Evolutionary conservation across 2,888 invertebrate genomes (phyloP), one percentile per base, ranked within the genome.

Genomic region (Athalia circularis): DNA sequence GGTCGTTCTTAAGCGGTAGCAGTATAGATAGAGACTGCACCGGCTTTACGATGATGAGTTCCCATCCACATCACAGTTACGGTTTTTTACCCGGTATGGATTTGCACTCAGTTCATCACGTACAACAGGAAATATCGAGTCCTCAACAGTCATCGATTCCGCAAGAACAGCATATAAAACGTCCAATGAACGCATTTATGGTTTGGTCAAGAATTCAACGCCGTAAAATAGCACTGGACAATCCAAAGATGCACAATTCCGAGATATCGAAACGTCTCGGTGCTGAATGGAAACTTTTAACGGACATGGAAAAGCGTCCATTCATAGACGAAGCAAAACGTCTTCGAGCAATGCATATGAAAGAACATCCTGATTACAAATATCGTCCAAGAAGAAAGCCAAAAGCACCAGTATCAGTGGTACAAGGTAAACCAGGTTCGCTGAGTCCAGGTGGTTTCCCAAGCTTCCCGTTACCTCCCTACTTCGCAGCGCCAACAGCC

Each of bases 111-210:
- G 79, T 84, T 61, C 80, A 80, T 65, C 84, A 85, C 74, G 81
- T 84, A 79, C 75, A 72, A 4, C 82, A 84, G 70, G 85, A 86
- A 7, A 79, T 85, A 74, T 70, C 72, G 48, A 65, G 79, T 11
- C 76, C 77, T 5, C 75, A 75, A n/a, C 62, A 61, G 4, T 6
- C 50, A 8, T 15, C 75, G 6, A 3, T 61, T 7, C 54, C 79
- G 1, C 84, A 82, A 50, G 95, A 95, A 85, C 94, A 94, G 8
- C 97, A 98, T 91, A 97, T 99, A 87, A 99, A 98, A 91, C 92
- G 98, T 29, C 98, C 98, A 3, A 98, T 99, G 98, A 98, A 98
- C 91, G 98, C 98, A 0, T 98, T 98, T 91, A 98, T 98, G 98
- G 98, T 97, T 50, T 98, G 98, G 98, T 97, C 98, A 5, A 92